A percentile compares a stretch with the other conserved stretches of the same genome.
Evolutionary conservation across 2,888 invertebrate genomes (phyloP).

Genomic region (Cerceris rybyensis): DNA sequence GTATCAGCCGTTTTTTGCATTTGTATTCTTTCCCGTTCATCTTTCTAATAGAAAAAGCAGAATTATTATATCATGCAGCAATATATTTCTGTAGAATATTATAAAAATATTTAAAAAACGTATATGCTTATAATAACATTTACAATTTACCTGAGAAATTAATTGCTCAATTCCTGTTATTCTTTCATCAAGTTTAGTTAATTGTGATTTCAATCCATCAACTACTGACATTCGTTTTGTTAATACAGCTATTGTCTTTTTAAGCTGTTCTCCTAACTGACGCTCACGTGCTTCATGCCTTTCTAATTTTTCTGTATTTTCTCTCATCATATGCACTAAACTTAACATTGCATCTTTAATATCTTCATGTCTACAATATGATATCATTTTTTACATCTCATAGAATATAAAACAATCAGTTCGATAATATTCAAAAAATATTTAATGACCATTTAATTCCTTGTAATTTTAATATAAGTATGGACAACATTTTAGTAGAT

Average conservation of each 20-base stretch:
- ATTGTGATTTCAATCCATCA: conserved; percentile 87
- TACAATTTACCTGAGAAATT: conserved; percentile 85
- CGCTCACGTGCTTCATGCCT: conserved; percentile 92
- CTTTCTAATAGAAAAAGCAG: conserved; percentile 82
- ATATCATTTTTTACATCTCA: conserved; percentile 1
- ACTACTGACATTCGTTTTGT: conserved; percentile 85
- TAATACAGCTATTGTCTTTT: conserved; percentile 87
- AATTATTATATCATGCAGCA: not conserved
- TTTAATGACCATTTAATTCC: not conserved
- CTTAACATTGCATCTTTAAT: conserved; percentile 91
- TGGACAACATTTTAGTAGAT: not conserved
- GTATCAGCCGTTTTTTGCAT: conserved; percentile 86
- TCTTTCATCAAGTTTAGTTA: conserved; percentile 89
- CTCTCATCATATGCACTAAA: conserved; percentile 90
- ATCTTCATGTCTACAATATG: conserved; percentile 74
- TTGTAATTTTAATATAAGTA: conserved; percentile 4
- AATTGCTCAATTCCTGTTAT: conserved; percentile 90
- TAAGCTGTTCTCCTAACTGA: conserved; percentile 89
- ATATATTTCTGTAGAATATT: not conserved
- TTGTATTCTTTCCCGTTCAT: conserved; percentile 86
- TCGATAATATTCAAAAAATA: conserved; percentile 1
- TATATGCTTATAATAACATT: not conserved
- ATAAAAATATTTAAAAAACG: not conserved
- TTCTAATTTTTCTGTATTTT: conserved; percentile 91
- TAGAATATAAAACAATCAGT: not conserved